A percentile compares a stretch with the other conserved stretches of the same genome.
phyloP scores from a whole-genome alignment of 2,888 invertebrate genomes.

The Entomobrya multifasciata region DNA sequence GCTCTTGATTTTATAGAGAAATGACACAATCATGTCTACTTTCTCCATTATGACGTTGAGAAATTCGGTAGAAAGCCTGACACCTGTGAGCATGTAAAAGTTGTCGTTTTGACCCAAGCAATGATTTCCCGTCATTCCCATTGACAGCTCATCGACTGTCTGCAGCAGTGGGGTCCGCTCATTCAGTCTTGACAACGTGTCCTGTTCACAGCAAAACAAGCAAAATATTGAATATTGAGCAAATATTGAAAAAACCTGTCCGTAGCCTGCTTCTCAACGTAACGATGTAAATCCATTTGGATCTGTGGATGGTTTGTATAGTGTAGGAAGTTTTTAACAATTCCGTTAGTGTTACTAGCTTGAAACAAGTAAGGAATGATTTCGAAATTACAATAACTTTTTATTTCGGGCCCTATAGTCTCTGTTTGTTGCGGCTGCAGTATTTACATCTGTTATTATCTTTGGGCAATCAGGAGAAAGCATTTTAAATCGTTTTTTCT shows the following conservation, averaged over 20 bases:
- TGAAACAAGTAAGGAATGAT: not conserved
- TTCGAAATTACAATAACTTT: too few relatives aligned
- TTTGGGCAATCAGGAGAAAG: too few relatives aligned
- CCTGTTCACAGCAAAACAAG: constrained; percentile 31
- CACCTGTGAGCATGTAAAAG: constrained; percentile 70
- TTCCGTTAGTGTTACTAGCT: not conserved
- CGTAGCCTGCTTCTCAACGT: too few relatives aligned
- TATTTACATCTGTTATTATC: too few relatives aligned
- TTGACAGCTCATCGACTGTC: constrained; percentile 74
- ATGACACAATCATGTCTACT: constrained; percentile 75
- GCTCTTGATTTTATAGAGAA: constrained; percentile 73
- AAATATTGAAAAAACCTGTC: too few relatives aligned
- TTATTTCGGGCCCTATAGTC: too few relatives aligned
- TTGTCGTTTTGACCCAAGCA: constrained; percentile 65
- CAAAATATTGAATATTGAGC: too few relatives aligned
- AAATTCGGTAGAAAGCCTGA: constrained; percentile 72
- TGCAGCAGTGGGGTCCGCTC: constrained; percentile 59
- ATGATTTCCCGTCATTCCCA: constrained; percentile 64
- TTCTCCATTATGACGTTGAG: constrained; percentile 74
- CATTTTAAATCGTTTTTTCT: too few relatives aligned
- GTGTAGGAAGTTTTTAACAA: too few relatives aligned
- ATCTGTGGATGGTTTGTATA: not conserved
- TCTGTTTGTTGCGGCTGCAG: too few relatives aligned
- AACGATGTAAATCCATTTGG: not conserved
- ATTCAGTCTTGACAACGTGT: constrained; percentile 56